Evolutionary conservation across 2,888 invertebrate species (phyloP).

Genomic region (Epistrophe grossulariae): DNA sequence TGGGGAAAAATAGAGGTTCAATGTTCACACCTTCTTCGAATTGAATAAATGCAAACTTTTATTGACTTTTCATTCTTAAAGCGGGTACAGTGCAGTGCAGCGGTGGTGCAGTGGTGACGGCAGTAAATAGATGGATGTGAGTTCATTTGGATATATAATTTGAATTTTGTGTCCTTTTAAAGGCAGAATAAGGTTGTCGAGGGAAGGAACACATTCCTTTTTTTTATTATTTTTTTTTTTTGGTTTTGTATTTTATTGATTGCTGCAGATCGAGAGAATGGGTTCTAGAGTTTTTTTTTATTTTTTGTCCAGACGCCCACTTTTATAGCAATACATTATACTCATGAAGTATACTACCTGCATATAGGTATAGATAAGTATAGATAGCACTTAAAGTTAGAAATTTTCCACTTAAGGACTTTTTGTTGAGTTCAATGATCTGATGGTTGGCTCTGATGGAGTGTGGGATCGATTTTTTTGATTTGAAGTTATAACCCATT

Average conservation of each 20-base stretch:
- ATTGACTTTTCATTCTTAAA: constrained; percentile 60
- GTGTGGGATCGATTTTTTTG: constrained; percentile 11
- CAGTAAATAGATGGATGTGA: constrained; percentile 51
- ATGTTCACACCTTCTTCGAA: constrained; percentile 64
- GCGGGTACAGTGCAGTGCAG: constrained; percentile 7
- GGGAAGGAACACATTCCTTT: not conserved
- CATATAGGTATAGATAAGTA: not conserved
- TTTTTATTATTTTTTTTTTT: no score
- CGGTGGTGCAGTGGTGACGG: not conserved
- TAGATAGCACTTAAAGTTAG: constrained; percentile 11
- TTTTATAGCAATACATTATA: constrained; percentile 32
- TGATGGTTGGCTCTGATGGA: not conserved
- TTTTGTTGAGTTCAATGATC: constrained; percentile 34
- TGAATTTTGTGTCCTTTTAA: constrained; percentile 59
- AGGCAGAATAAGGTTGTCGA: constrained; percentile 35
- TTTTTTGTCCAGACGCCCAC: constrained; percentile 15
- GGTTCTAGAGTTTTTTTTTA: not conserved
- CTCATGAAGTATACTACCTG: not conserved
- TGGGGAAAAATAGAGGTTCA: constrained; percentile 7
- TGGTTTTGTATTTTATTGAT: constrained; percentile 30
- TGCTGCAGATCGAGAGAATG: constrained; percentile 22
- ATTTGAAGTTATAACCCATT: not conserved
- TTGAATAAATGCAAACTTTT: constrained; percentile 58
- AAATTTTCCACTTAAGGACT: constrained; percentile 31
- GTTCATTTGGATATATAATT: constrained; percentile 64